phyloP scores from a whole-genome alignment of 1,140 invertebrate genomes.

The Chionoecetes opilio region DNA sequence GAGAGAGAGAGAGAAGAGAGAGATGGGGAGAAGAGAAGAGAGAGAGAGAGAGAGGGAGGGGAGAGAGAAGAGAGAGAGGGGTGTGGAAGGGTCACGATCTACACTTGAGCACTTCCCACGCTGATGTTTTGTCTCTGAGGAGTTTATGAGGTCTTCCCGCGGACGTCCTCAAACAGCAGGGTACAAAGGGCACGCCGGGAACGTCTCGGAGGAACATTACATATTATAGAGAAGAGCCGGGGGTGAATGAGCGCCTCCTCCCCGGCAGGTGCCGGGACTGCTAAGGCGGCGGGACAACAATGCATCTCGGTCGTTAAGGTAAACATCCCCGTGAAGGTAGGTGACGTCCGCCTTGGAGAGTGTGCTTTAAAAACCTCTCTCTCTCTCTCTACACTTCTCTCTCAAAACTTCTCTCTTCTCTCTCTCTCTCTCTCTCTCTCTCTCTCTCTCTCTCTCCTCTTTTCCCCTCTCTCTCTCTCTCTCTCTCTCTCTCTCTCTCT shows the following conservation, averaged over 20 bases:
- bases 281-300: conserved; percentile 22
- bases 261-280: conserved; percentile 35
- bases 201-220: conserved; percentile 36
- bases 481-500: no score
- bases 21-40: no score
- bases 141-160: not conserved
- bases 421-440: not conserved
- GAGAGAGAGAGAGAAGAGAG: conserved; percentile 39
- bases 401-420: not conserved
- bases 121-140: not conserved
- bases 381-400: not conserved
- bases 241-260: conserved; percentile 12
- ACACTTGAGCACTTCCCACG: not conserved
- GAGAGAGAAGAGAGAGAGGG: no score
- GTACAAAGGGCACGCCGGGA: conserved; percentile 5
- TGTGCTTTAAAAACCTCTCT: not conserved
- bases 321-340: conserved; percentile 49
- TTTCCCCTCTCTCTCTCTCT: not conserved
- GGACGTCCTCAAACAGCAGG: conserved; percentile 36
- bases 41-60: no score
- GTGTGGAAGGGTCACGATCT: no score
- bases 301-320: conserved; percentile 54
- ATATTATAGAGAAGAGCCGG: not conserved
- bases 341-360: not conserved
- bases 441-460: not conserved